phyloP scores from a whole-genome alignment of 2,113 vertebrate species.

The Sminthopsis crassicaudata region DNA sequence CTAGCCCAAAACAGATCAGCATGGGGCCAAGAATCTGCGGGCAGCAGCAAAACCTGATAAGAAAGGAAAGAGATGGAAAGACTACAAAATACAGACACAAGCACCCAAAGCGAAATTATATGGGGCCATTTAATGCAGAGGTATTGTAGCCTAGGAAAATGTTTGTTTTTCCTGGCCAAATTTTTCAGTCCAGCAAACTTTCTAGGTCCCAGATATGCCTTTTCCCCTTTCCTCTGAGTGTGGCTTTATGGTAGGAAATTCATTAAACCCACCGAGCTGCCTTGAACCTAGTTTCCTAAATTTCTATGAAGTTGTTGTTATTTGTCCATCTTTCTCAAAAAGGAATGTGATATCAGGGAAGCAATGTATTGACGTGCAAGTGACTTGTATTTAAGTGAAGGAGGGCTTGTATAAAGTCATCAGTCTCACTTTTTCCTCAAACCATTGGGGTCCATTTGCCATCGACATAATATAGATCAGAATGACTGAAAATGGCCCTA shows the following conservation, averaged over 20 bases:
- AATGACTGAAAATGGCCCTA: too few relatives aligned
- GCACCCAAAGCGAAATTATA: background rate
- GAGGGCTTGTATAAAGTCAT: too few relatives aligned
- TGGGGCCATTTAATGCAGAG: background rate
- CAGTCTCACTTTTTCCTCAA: too few relatives aligned
- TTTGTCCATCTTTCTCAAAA: too few relatives aligned
- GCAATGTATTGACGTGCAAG: too few relatives aligned
- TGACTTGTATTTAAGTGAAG: too few relatives aligned
- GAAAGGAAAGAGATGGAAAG: constrained; percentile 11
- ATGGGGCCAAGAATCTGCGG: background rate
- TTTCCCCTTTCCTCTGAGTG: background rate
- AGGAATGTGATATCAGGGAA: too few relatives aligned
- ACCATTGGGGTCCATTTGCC: too few relatives aligned
- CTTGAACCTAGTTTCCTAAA: background rate
- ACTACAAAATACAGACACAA: background rate
- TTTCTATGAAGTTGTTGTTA: too few relatives aligned
- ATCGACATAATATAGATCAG: too few relatives aligned
- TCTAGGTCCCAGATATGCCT: background rate
- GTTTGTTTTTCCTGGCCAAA: background rate
- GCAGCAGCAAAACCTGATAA: constrained; percentile 42
- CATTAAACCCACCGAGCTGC: background rate
- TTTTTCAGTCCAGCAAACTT: background rate
- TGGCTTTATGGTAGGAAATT: background rate
- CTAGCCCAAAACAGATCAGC: constrained; percentile 30
- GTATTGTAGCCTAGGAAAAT: too few relatives aligned